A percentile compares a stretch with the other conserved stretches of the same genome.
Evolutionary conservation across 1,140 invertebrate species (phyloP).

Genomic region (Sycobia sp.): DNA sequence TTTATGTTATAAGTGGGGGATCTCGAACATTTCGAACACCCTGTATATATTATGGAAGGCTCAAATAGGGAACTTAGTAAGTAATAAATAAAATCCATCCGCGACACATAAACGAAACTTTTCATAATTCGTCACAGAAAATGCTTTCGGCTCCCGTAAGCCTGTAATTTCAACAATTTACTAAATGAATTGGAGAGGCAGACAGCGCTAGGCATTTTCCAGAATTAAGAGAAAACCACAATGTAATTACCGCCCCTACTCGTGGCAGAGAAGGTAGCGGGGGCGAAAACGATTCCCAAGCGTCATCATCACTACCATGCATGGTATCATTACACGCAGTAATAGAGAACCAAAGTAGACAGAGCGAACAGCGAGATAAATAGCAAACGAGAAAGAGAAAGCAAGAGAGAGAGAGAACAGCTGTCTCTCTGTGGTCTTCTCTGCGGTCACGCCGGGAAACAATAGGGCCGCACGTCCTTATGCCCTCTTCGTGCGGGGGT

Average conservation of each 20-base stretch:
- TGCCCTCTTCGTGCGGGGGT: conserved; percentile 33
- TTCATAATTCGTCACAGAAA: not conserved
- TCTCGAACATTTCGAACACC: too few species aligned
- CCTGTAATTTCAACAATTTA: not conserved
- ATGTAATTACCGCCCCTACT: conserved; percentile 49
- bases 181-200: conserved; percentile 7
- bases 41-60: too few species aligned
- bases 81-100: too few species aligned
- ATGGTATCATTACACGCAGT: not conserved
- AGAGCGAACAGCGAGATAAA: conserved; percentile 3
- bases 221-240: conserved; percentile 29
- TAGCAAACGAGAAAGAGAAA: not conserved
- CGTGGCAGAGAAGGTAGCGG: too few species aligned
- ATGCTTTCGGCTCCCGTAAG: not conserved
- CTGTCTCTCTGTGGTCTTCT: conserved; percentile 22
- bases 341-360: not conserved
- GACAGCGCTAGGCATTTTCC: not conserved
- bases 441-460: conserved; percentile 40
- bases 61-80: too few species aligned
- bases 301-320: conserved; percentile 15
- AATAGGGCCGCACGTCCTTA: conserved; percentile 37
- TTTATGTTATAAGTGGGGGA: too few species aligned
- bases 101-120: not conserved
- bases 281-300: too few species aligned
- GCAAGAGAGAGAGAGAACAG: conserved; percentile 8